Percentiles rank a stretch among this genome's conserved stretches.
phyloP scores from a whole-genome alignment of 2,888 invertebrate species.

The Troides aeacus region DNA sequence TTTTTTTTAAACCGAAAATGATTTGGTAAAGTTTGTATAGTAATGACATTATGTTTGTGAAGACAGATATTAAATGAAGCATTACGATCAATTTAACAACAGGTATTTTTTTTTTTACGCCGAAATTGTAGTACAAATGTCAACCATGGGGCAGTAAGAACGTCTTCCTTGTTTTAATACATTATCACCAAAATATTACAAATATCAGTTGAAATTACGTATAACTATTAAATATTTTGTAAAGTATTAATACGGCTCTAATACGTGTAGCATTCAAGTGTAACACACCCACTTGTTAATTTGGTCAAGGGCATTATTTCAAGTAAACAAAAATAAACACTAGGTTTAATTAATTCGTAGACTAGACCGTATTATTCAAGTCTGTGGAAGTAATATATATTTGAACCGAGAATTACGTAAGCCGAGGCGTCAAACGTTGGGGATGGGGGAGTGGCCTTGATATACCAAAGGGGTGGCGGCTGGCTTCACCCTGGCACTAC shows the following conservation, averaged over 20 bases:
- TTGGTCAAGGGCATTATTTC: constrained; percentile 7
- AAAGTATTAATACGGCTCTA: background rate
- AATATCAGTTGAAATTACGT: background rate
- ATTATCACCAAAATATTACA: no score
- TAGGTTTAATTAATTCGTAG: constrained; percentile 10
- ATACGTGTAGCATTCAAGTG: background rate
- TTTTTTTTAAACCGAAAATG: no score
- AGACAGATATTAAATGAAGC: no score
- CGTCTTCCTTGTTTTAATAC: no score
- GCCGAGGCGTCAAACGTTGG: constrained; percentile 9
- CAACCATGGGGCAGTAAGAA: no score
- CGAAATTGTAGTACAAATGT: no score
- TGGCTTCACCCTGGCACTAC: constrained; percentile 10
- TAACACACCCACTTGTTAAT: background rate
- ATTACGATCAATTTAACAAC: no score
- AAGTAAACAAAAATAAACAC: constrained; percentile 19
- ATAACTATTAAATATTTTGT: background rate
- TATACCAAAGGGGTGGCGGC: constrained; percentile 20
- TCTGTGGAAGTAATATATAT: constrained; percentile 16
- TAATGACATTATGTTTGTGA: no score
- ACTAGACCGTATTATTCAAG: constrained; percentile 19
- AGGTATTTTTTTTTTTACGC: no score
- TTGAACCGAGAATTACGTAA: constrained; percentile 28
- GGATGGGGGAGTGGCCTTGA: constrained; percentile 20
- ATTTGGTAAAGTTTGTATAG: no score